Conservation (phyloP, 1,140 invertebrate species). For the Aricia agestis region DNA sequence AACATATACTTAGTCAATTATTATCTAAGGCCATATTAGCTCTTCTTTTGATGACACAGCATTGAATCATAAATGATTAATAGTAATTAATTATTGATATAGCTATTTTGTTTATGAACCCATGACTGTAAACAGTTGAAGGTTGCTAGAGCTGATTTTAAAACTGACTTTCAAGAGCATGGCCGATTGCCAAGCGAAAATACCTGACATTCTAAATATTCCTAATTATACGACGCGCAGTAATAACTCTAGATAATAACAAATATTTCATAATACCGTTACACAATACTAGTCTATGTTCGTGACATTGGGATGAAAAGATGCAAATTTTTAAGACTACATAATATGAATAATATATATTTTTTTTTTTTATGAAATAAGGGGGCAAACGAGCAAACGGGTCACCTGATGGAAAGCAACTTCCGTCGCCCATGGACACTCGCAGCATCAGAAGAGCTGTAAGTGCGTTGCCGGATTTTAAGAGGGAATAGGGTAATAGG, state of each 20-base stretch:
- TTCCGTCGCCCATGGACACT: too few species aligned
- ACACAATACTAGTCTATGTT: neutral
- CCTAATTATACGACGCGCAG: constrained; percentile 17
- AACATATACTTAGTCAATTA: too few species aligned
- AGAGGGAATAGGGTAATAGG: too few species aligned
- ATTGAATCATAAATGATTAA: neutral
- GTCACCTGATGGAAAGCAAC: too few species aligned
- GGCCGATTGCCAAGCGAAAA: constrained; percentile 58
- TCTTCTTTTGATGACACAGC: neutral
- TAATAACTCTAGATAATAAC: constrained; percentile 13
- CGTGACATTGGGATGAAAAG: neutral
- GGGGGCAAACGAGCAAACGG: too few species aligned
- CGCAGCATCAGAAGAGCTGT: too few species aligned
- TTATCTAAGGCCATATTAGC: too few species aligned
- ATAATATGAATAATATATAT: too few species aligned
- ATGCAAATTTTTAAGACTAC: too few species aligned
- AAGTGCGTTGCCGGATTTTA: too few species aligned
- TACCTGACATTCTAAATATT: constrained; percentile 36
- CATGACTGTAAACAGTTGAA: constrained; percentile 37
- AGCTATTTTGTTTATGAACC: neutral
- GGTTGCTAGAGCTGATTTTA: constrained; percentile 53
- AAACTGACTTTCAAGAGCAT: constrained; percentile 63
- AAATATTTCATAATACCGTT: neutral
- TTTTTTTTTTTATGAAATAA: too few species aligned
- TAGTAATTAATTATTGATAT: too few species aligned